These are phyloP conservation scores for Prionailurus bengalensis DNA, from an alignment of 2,113 vertebrate species.

Conservation along the genomic window DNA sequence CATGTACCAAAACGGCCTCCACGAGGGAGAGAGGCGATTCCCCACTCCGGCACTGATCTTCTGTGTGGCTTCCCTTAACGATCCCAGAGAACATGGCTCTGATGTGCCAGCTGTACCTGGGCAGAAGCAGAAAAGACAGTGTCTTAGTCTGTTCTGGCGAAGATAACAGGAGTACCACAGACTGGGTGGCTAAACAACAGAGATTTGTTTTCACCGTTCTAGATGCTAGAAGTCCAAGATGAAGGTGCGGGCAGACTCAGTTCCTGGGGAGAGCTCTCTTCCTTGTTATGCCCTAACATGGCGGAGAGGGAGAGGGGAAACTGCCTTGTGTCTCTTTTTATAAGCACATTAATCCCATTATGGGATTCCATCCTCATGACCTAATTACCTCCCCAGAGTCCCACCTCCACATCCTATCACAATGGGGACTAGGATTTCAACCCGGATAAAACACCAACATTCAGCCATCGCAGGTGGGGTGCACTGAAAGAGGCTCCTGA, in stretches of 20 bases:
- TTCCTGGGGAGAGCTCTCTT: background rate
- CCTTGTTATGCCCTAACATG: background rate
- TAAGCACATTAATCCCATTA: background rate
- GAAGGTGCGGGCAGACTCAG: background rate
- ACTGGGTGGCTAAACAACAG: background rate
- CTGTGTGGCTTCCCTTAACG: background rate
- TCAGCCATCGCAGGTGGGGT: background rate
- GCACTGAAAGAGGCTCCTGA: background rate
- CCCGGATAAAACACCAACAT: background rate
- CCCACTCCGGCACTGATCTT: background rate
- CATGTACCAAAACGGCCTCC: background rate
- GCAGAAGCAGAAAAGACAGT: background rate
- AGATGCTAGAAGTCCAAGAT: background rate
- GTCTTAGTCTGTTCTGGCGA: background rate
- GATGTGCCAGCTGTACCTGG: rapidly evolving
- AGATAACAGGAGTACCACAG: background rate
- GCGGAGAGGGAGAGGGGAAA: background rate
- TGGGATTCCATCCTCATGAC: background rate
- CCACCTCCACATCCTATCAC: background rate
- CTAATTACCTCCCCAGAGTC: background rate
- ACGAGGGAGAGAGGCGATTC: background rate
- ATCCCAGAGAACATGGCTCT: background rate
- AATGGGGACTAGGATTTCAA: background rate
- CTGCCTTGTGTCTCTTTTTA: background rate
- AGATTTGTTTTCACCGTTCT: background rate